Conservation (phyloP, 2,888 invertebrate species). For the Cerceris ruficornis region DNA sequence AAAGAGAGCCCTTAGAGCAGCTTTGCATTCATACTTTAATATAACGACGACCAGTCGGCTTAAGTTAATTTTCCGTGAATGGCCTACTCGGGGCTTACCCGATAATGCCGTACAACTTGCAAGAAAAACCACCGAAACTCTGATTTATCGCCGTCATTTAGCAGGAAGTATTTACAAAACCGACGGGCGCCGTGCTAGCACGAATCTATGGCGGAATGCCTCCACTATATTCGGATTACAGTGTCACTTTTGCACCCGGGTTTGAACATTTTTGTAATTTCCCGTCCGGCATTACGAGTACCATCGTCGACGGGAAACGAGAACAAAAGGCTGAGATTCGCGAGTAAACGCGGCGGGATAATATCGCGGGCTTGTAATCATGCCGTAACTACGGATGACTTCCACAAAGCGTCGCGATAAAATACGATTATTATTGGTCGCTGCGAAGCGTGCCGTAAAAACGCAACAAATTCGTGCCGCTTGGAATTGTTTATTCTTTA, state of each 20-base stretch:
- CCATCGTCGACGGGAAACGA: no score
- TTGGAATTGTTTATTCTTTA: conserved; percentile 24
- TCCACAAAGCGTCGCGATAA: conserved; percentile 1
- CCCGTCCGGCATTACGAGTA: no score
- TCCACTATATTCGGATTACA: no score
- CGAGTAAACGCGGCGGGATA: no score
- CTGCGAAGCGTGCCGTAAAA: conserved; percentile 4
- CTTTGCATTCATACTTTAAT: conserved; percentile 33
- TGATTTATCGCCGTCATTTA: conserved; percentile 20
- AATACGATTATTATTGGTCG: conserved; percentile 12
- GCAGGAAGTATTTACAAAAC: conserved; percentile 11
- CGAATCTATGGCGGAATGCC: no score
- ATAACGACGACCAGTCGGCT: conserved; percentile 40
- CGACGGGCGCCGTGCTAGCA: neutral
- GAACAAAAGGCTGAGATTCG: no score
- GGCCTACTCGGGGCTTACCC: conserved; percentile 29
- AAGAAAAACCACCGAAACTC: conserved; percentile 23
- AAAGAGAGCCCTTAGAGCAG: conserved; percentile 32
- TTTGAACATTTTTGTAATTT: no score
- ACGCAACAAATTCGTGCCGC: conserved; percentile 10
- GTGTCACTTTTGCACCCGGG: no score
- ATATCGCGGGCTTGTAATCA: no score
- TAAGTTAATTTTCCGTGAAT: conserved; percentile 60
- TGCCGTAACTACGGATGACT: neutral
- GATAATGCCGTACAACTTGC: conserved; percentile 36